Base-by-base conservation (phyloP, 1,140 invertebrate species). In the Neelides sp. region DNA sequence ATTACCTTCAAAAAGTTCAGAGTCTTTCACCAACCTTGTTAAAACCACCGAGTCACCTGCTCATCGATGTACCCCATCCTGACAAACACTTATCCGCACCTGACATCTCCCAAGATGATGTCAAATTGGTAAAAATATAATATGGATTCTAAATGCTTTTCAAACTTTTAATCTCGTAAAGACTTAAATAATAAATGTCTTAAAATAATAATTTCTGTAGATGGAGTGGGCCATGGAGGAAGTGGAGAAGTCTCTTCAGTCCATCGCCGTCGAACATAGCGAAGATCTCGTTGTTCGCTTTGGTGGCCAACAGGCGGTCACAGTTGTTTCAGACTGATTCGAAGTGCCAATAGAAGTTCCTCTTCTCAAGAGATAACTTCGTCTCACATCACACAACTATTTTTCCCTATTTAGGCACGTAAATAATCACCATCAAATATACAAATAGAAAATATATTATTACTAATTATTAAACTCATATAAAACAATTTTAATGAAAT, bases 251-350 rank as follows among this genome's bases (percentile, higher is more conserved):
- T 51, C 58, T n/a, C 30, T 60, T 37, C 42, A 52, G 45, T 57
- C 58, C 47, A 60, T 60, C 32, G 46, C 52, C 7, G 58, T 60
- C 26, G 52, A 51, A 24, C 49, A 60, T 26, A 45, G 22, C 32
- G 58, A 60, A 41, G 58, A 60, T 28, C 42, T 60, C 7, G 58
- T 60, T 5, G 58, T 60, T 1, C 58, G 54, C 3, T 60, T 60
- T 46, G 54, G 52, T 10, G 39, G 30, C 13, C 24, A 37, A 27
- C 43, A 52, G 20, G n/a, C 43, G n/a, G 43, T 35, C 13, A 5
- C 47, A 12, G 24, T 50, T 32, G n/a, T 32, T 32, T 32, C n/a
- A 32, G 8, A 10, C 30, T 32, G 30, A 32, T n/a, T 10, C n/a
- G 30, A 32, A 10, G 8, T 32, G 8, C 30, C 30, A n/a, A 10